Percentiles rank a stretch among this genome's conserved stretches.
Evolutionary conservation across 2,797 vertebrate genomes (phyloP).

Genomic region (Danionella dracula): DNA sequence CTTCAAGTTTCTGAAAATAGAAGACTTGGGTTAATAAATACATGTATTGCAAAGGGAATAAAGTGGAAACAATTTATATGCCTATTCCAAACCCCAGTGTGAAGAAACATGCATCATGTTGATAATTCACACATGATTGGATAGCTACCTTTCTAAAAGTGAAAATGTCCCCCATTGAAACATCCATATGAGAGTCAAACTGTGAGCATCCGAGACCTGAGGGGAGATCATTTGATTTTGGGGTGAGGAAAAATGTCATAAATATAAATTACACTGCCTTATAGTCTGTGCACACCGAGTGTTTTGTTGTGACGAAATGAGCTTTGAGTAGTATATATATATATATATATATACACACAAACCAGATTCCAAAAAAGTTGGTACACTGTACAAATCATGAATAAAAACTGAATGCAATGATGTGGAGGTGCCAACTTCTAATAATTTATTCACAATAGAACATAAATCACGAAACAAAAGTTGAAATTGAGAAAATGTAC

Average conservation of each 20-base stretch:
- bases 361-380: too few species aligned
- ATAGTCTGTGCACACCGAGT: neutral
- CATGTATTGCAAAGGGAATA: neutral
- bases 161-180: slow-evolving; percentile 62
- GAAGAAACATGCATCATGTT: neutral
- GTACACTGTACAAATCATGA: too few species aligned
- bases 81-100: neutral
- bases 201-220: slow-evolving; percentile 76
- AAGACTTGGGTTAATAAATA: neutral
- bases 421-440: too few species aligned
- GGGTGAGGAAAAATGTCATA: too few species aligned
- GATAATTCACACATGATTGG: neutral
- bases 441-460: too few species aligned
- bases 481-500: too few species aligned
- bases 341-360: too few species aligned
- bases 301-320: too few species aligned
- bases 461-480: too few species aligned
- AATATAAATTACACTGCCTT: neutral
- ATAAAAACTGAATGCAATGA: too few species aligned
- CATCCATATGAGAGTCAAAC: slow-evolving; percentile 79
- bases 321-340: too few species aligned
- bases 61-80: too few species aligned
- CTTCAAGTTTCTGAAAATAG: slow-evolving; percentile 77
- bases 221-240: slow-evolving; percentile 4
- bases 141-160: slow-evolving; percentile 73